Conservation (phyloP, 2,113 vertebrate species). For the Percopsis transmontana region DNA sequence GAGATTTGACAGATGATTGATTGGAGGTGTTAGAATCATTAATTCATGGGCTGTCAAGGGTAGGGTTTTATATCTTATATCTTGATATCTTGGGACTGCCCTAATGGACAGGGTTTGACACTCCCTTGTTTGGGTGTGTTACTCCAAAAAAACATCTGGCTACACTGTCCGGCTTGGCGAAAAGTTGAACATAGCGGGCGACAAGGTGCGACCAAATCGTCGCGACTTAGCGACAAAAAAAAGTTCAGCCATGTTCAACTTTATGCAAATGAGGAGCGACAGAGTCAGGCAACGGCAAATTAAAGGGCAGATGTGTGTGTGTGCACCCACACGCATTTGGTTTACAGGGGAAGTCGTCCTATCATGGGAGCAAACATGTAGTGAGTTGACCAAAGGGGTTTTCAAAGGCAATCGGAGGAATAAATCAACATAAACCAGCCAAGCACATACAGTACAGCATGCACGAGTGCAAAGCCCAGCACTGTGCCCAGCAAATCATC, state of each 20-base stretch:
- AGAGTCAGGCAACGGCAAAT: too few species aligned
- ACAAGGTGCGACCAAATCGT: too few species aligned
- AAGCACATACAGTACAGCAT: neutral
- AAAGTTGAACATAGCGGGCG: too few species aligned
- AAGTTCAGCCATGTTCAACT: too few species aligned
- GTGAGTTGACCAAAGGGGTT: neutral
- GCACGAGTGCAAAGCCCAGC: neutral
- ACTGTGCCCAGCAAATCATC: conserved; percentile 29
- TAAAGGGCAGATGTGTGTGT: too few species aligned
- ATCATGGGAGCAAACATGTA: conserved; percentile 12
- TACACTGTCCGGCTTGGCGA: neutral
- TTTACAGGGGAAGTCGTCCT: neutral
- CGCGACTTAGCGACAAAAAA: too few species aligned
- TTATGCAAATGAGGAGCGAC: too few species aligned
- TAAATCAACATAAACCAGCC: conserved; percentile 14
- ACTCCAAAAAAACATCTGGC: conserved; percentile 14
- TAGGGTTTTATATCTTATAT: neutral
- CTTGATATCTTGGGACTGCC: neutral
- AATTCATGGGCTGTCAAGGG: neutral
- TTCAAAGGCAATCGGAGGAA: neutral
- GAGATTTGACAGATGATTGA: conserved; percentile 1
- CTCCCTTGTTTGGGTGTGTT: conserved; percentile 29
- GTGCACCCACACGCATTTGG: too few species aligned
- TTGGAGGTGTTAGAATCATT: neutral
- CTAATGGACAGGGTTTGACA: neutral